Evolutionary conservation across 2,113 vertebrate genomes (phyloP).

Genomic region (Piaya cayana): DNA sequence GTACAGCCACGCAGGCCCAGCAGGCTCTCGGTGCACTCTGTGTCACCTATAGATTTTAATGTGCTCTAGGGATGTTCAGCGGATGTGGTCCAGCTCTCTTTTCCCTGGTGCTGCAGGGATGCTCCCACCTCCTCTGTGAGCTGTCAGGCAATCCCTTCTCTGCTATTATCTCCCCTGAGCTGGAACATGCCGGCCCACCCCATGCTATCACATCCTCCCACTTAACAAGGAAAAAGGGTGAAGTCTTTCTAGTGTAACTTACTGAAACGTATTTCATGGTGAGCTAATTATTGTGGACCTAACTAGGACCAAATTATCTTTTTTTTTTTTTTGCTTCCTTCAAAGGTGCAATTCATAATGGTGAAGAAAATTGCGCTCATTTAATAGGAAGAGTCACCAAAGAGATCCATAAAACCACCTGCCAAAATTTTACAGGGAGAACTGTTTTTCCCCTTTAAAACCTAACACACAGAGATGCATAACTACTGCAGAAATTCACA

Average conservation of each 20-base stretch:
- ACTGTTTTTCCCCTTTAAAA: background rate
- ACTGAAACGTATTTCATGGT: background rate
- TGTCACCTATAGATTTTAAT: background rate
- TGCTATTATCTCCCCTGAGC: background rate
- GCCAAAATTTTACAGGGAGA: background rate
- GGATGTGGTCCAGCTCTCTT: background rate
- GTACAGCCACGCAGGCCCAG: accelerated
- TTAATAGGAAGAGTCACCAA: background rate
- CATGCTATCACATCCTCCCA: background rate
- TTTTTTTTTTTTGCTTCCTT: background rate
- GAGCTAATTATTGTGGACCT: background rate
- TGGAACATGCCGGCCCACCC: background rate
- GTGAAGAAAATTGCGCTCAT: background rate
- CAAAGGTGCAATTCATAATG: background rate
- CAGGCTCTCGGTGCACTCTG: accelerated
- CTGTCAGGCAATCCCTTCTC: background rate
- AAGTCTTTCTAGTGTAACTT: background rate
- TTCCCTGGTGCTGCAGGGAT: accelerated
- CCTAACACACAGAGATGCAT: background rate
- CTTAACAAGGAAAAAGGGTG: background rate
- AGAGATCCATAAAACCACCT: background rate
- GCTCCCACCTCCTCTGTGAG: accelerated
- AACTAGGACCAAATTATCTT: background rate
- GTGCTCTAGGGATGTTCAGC: background rate
- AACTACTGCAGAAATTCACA: background rate